Base-by-base conservation (phyloP, 1,140 invertebrate species). In the Cotesia glomerata region DNA sequence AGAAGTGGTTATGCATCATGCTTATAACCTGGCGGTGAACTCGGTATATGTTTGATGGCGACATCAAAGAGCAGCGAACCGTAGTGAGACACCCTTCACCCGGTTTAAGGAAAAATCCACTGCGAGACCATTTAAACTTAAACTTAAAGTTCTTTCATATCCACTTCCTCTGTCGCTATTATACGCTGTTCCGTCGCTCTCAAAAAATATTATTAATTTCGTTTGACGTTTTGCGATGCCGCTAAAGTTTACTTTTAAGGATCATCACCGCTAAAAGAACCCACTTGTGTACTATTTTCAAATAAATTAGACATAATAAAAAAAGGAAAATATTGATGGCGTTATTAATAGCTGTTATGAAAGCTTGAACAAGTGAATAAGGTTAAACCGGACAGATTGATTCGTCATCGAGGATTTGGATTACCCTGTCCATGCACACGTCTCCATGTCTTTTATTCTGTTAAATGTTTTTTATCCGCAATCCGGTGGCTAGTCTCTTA, bases 381-480 rank as follows among this genome's bases (percentile, higher is more conserved):
- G 11, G 11, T 2, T 9, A 45, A 11, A 14, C 18, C n/a, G 3
- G n/a, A 16, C 9, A 59, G 63, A 72, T 72, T 67, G 63, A 72
- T 67, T 59, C 71, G 64, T 67, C 63, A 72, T 72, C 49, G 9
- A 35, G 18, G 39, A 26, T 59, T 16, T 16, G 34, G 58, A 61
- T 39, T 61, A 74, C 69, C n/a, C 69, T 68, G 65, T 35, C 65
- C 51, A 26, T 26, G 26, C 26, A 54, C 65, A 56, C 52, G 65
- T 54, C 49, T 11, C 39, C 11, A 45, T 45, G 39, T 45, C 39
- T 45, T 45, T 45, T 45, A 59, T 16, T 45, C 58, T 68, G 51
- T 49, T 65, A 67, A 68, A 66, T 51, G 71, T 64, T 85, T 85
- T 84, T 85, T 84, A 77, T 61, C 64, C 78, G 77, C 78, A 78